These are phyloP conservation scores for Protonibea diacanthus DNA, from an alignment of 2,797 vertebrate species.

Conservation along the genomic window DNA sequence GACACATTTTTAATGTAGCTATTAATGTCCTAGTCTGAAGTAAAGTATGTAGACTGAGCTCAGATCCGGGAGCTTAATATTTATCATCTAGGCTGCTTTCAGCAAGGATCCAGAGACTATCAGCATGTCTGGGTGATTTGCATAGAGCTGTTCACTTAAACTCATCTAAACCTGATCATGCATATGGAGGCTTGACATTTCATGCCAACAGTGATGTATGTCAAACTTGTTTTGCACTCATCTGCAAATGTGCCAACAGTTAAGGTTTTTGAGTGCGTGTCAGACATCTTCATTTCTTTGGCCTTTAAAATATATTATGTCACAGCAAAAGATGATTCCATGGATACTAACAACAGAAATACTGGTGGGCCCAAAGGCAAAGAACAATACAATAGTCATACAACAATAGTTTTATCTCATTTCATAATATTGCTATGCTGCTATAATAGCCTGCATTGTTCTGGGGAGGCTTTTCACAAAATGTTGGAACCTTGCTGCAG, in stretches of 20 bases:
- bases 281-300: not conserved
- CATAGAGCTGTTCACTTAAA: slow-evolving; percentile 56
- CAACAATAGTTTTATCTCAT: too few relatives aligned
- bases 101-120: slow-evolving; percentile 24
- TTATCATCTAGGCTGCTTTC: not conserved
- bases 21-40: slow-evolving; percentile 3
- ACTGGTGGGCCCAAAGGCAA: too few relatives aligned
- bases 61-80: slow-evolving; percentile 8
- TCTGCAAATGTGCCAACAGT: slow-evolving; percentile 17
- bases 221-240: slow-evolving; percentile 41
- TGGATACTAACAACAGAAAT: not conserved
- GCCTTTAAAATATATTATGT: not conserved
- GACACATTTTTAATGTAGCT: not conserved
- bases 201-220: slow-evolving; percentile 17
- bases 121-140: slow-evolving; percentile 33
- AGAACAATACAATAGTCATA: too few relatives aligned
- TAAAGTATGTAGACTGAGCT: not conserved
- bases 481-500: slow-evolving; percentile 2
- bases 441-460: not conserved
- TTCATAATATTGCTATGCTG: not conserved
- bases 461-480: not conserved
- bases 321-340: not conserved
- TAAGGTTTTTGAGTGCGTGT: not conserved
- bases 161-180: slow-evolving; percentile 57
- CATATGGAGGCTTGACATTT: slow-evolving; percentile 29